Percentiles rank a stretch among this genome's conserved stretches.
Evolutionary conservation across 1,140 invertebrate genomes (phyloP).

Genomic region (Pseudomyrmex pallidus): DNA sequence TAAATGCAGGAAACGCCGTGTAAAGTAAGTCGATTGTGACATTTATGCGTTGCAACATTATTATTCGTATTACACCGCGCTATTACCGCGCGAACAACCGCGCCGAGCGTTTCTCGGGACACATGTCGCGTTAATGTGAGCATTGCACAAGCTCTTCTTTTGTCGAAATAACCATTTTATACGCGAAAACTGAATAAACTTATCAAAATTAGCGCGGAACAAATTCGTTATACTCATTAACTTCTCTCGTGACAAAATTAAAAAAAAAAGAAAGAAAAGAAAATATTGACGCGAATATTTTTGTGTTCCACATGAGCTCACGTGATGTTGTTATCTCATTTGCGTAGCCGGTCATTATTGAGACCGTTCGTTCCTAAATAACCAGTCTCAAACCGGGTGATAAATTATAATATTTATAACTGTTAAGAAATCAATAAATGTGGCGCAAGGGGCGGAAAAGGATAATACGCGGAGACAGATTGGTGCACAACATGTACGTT

Average conservation of each 20-base stretch:
- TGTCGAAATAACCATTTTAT: background rate
- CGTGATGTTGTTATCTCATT: background rate
- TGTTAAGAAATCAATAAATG: background rate
- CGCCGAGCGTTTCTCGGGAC: background rate
- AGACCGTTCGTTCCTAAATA: background rate
- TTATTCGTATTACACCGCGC: constrained; percentile 37
- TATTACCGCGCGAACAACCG: background rate
- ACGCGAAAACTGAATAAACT: background rate
- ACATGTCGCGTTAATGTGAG: background rate
- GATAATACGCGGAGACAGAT: background rate
- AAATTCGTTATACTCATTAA: background rate
- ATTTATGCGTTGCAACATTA: constrained; percentile 53
- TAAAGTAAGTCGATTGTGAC: constrained; percentile 52
- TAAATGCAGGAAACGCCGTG: constrained; percentile 54
- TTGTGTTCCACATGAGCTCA: too few species aligned
- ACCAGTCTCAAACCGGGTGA: background rate
- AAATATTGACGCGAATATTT: too few species aligned
- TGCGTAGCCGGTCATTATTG: background rate
- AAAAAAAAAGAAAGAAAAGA: background rate
- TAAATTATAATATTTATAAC: background rate
- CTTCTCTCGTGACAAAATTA: background rate
- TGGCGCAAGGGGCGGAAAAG: background rate
- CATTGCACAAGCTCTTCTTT: background rate
- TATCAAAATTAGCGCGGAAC: background rate
- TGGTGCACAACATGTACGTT: background rate